Evolutionary conservation across 2,888 invertebrate species (phyloP).

Genomic region (Ophraella communa): DNA sequence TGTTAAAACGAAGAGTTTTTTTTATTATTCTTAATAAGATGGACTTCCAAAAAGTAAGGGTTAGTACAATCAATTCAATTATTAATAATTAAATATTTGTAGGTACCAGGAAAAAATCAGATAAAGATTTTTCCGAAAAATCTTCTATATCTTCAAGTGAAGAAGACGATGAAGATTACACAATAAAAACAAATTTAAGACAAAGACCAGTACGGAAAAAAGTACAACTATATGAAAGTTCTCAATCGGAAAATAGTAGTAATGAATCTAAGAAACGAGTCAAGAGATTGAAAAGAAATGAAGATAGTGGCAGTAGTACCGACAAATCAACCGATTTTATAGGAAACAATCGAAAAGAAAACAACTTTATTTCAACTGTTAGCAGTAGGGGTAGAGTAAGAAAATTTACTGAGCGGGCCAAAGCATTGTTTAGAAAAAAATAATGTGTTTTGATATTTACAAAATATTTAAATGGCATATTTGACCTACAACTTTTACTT

Average conservation of each 20-base stretch:
- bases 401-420: conserved; percentile 80
- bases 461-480: no score
- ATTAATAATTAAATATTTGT: no score
- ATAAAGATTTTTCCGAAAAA: conserved; percentile 45
- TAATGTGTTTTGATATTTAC: conserved; percentile 18
- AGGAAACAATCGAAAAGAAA: conserved; percentile 32
- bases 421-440: conserved; percentile 61
- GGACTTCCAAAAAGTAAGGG: no score
- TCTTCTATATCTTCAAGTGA: conserved; percentile 40
- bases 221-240: conserved; percentile 42
- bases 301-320: conserved; percentile 43
- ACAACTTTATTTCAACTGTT: conserved; percentile 59
- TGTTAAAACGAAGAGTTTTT: no score
- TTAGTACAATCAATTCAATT: no score
- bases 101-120: conserved; percentile 38
- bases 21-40: no score
- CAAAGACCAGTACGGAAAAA: conserved; percentile 41
- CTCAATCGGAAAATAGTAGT: conserved; percentile 33
- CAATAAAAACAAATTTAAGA: conserved; percentile 37
- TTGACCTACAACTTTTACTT: no score
- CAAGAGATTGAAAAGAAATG: conserved; percentile 25
- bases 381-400: conserved; percentile 86
- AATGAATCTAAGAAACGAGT: conserved; percentile 8
- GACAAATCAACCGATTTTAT: conserved; percentile 28
- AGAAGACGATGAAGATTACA: conserved; percentile 38